Conservation (phyloP, 2,113 vertebrate genomes). For the Lathamus discolor region DNA sequence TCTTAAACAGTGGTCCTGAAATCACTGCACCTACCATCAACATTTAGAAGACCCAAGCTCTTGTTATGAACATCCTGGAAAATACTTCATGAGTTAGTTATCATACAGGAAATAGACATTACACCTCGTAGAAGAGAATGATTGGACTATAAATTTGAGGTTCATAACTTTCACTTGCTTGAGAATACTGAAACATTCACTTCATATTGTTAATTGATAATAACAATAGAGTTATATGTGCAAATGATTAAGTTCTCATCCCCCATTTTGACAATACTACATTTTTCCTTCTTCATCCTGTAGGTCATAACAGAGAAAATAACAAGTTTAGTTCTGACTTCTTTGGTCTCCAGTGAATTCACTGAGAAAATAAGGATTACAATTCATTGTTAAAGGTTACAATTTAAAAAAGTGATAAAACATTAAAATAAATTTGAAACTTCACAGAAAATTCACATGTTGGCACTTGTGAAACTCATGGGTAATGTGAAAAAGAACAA, state of each 20-base stretch:
- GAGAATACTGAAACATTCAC: not conserved
- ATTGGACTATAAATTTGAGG: not conserved
- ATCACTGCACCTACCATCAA: not conserved
- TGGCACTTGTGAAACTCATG: not conserved
- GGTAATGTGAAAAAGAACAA: not conserved
- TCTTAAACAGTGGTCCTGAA: not conserved
- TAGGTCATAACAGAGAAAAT: not conserved
- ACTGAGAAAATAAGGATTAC: not conserved
- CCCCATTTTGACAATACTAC: not conserved
- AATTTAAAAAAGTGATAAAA: not conserved
- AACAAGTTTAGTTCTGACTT: not conserved
- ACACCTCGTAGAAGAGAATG: not conserved
- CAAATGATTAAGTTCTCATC: not conserved
- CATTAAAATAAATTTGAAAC: not conserved
- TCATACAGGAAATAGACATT: not conserved
- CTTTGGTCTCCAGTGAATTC: not conserved
- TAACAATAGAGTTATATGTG: not conserved
- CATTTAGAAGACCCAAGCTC: not conserved
- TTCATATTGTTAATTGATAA: not conserved
- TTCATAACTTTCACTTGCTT: not conserved
- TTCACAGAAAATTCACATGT: not conserved
- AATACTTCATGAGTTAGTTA: not conserved
- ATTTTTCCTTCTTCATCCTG: not conserved
- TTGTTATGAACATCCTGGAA: not conserved
- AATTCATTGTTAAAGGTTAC: not conserved